Evolutionary conservation across 2,888 invertebrate species (phyloP).

Genomic region (Gymnocheta viridis): DNA sequence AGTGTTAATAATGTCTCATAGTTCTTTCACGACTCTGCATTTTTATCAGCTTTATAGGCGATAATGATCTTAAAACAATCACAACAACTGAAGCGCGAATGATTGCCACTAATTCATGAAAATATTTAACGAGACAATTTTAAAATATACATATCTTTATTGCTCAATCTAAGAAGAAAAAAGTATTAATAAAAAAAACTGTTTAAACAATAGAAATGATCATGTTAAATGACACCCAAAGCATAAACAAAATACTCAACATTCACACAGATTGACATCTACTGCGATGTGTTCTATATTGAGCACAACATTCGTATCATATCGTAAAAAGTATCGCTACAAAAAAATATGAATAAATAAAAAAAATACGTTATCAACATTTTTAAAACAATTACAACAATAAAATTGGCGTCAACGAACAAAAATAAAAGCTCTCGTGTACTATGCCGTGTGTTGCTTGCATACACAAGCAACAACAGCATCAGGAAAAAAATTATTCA

Average conservation of each 20-base stretch:
- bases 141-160: conserved; percentile 37
- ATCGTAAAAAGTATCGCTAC: conserved; percentile 49
- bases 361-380: conserved; percentile 54
- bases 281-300: conserved; percentile 40
- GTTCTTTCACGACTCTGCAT: not conserved
- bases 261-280: conserved; percentile 7
- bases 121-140: conserved; percentile 42
- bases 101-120: conserved; percentile 20
- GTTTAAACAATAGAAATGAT: conserved; percentile 42
- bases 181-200: not conserved
- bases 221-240: conserved; percentile 42
- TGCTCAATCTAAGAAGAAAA: conserved; percentile 11
- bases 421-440: conserved; percentile 42
- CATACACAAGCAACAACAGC: conserved; percentile 25
- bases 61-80: conserved; percentile 38
- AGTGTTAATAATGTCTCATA: not conserved
- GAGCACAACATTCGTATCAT: conserved; percentile 35
- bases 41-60: conserved; percentile 21
- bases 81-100: not conserved
- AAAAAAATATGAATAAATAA: not conserved
- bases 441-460: conserved; percentile 35
- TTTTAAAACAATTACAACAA: conserved; percentile 33
- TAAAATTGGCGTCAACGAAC: conserved; percentile 6
- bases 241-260: conserved; percentile 13
- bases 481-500: conserved; percentile 10